Base-by-base conservation (phyloP, 1,140 invertebrate species). In the Apis florea region DNA sequence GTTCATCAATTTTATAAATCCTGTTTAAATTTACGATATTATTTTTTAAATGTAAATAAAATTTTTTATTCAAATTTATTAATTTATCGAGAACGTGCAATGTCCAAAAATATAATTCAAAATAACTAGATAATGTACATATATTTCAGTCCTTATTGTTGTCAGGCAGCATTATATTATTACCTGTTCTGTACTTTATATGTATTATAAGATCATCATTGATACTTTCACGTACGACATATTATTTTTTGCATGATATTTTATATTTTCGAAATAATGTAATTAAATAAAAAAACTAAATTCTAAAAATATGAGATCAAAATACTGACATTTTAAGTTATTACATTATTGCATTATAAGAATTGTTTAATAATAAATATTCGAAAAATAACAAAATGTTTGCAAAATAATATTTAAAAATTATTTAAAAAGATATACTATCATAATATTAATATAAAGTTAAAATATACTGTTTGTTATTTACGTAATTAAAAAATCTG, bases 131-230 rank as follows among this genome's bases (percentile, higher is more conserved):
- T 73, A 73, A 66, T 61, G 13, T 61, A 26, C 26, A 54, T 72
- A 83, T 73, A 40, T 54, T 81, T 83, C 78, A 83, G 82, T 83
- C 78, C 69, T 63, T 83, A 68, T 79, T 79, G n/a, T 40, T 58
- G 24, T 74, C 31, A 63, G 71, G 78, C 71, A 74, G 54, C 70
- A 31, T 69, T 70, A 19, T 31, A 72, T 74, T 53, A 59, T 74
- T 63, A 81, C 56, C 78, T 81, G 68, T 71, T 21, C 68, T 79
- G 19, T 58, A 67, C 17, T 26, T 53, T 74, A 53, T 31, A 59
- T 51, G 59, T 40, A 64, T 53, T 15, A 17, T 53, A 66, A 61
- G 19, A 64, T 59, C n/a, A 17, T 59, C 66, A n/a, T 78, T 61
- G 31, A 79, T 1, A n/a, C 24, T n/a, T 51, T 40, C 24, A 24